phyloP scores from a whole-genome alignment of 2,113 vertebrate genomes.

The Ciconia stormi region DNA sequence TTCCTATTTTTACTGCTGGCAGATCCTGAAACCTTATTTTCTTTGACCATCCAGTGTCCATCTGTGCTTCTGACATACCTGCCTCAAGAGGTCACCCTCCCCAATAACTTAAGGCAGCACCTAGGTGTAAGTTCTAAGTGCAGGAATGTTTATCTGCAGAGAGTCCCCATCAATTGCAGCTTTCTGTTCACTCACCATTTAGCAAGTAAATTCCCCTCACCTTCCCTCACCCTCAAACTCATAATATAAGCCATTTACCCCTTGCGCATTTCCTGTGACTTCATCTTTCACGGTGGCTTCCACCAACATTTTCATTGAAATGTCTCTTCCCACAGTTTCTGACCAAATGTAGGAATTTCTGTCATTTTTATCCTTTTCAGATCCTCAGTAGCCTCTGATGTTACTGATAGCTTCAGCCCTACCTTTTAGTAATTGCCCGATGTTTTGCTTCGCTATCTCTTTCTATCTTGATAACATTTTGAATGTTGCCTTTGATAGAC shows the following conservation, averaged over 20 bases:
- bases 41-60: not conserved
- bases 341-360: not conserved
- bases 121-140: not conserved
- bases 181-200: not conserved
- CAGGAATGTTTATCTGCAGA: not conserved
- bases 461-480: not conserved
- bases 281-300: not conserved
- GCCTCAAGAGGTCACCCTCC: not conserved
- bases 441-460: not conserved
- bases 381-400: not conserved
- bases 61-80: not conserved
- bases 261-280: not conserved
- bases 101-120: not conserved
- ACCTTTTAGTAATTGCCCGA: not conserved
- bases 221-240: not conserved
- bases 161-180: not conserved
- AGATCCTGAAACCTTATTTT: not conserved
- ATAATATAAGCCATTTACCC: not conserved
- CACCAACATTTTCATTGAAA: not conserved
- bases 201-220: not conserved
- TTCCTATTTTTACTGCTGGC: not conserved
- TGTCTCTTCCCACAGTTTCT: not conserved
- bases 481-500: not conserved
- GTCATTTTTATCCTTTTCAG: not conserved
- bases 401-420: not conserved